Evolutionary conservation across 2,888 invertebrate genomes (phyloP), one percentile per base, ranked within the genome.

Genomic region (Amorpha juglandis): DNA sequence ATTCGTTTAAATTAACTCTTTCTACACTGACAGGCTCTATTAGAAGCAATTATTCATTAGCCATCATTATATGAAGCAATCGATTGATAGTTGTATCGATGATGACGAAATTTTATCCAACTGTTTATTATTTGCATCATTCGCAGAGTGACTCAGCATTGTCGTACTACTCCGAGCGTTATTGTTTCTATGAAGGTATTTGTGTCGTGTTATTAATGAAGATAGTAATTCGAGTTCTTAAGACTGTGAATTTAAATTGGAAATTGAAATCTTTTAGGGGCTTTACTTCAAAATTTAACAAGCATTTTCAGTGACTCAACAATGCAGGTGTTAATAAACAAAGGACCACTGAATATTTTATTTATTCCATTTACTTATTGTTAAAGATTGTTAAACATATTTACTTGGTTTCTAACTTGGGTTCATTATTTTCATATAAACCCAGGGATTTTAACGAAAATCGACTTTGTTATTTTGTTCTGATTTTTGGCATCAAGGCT

Each of bases 1-100:
- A 83, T 84, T 81, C 78, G 75, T 85, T 81, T 81, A 70, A 78
- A 79, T 83, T 78, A 76, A 80, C 79, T 80, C 76, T 70, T 71
- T 74, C 74, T 69, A 74, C 77, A 72, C 75, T 78, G 81, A 84
- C 84, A 82, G 78, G 70, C 75, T 74, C 76, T 74, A 78, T 82
- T 82, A 73, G 71, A 67, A 69, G 71, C 78, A 82, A 83, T 83
- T 82, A 81, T 81, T 74, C 69, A 74, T 74, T 66, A 48, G 47
- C n/a, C n/a, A n/a, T 47, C 48, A 47, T 45, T 48, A 47, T 48
- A 62, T 47, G 62, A 48, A 63, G 45, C 42, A 48, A 63, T 63
- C 62, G 62, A 63, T 63, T 45, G 62, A 63, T 47, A 63, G 45
- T 45, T 47, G 48, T 63, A 47, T 33, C n/a, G 33, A 33, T 63